Evolutionary conservation across 2,888 invertebrate genomes (phyloP), one percentile per base, ranked within the genome.

Genomic region (Cryptosula pallasiana): DNA sequence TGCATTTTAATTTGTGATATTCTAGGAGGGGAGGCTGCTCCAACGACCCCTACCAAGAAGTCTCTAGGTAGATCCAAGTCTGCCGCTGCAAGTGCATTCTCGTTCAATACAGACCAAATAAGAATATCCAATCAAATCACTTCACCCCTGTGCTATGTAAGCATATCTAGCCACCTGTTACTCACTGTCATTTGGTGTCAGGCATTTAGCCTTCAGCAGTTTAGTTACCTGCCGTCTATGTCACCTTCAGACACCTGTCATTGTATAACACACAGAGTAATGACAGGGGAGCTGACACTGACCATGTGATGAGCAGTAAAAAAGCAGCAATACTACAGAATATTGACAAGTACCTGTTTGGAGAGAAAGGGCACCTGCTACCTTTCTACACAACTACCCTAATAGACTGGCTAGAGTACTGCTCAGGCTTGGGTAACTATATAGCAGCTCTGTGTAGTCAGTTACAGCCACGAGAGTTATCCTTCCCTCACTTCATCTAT

Each of bases 391-490:
- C 87, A 36, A 84, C 82, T 20, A 84, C 87, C 3, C 79, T 90
- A 75, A 86, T 87, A 20, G 82, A 86, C 32, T 90, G 90, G 90
- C 84, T 90, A 73, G 87, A 88, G 73, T 89, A 88, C 81, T 90
- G 89, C 35, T 72, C 76, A 58, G 75, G 75, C 35, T 73, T 78
- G 69, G 81, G 84, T 84, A 73, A 72, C 75, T 25, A n/a, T 35
- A 2, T 25, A 35, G 35, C 13, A 23, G 16, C n/a, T n/a, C n/a
- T n/a, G n/a, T n/a, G n/a, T n/a, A n/a, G n/a, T n/a, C n/a, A n/a
- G n/a, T n/a, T n/a, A n/a, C n/a, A n/a, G n/a, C n/a, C n/a, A n/a
- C n/a, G n/a, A n/a, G n/a, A n/a, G n/a, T n/a, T n/a, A n/a, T n/a
- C n/a, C n/a, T n/a, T n/a, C n/a, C n/a, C n/a, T n/a, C n/a, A n/a